Conservation (phyloP, 2,113 vertebrate genomes). For the Synodontis membranacea region DNA sequence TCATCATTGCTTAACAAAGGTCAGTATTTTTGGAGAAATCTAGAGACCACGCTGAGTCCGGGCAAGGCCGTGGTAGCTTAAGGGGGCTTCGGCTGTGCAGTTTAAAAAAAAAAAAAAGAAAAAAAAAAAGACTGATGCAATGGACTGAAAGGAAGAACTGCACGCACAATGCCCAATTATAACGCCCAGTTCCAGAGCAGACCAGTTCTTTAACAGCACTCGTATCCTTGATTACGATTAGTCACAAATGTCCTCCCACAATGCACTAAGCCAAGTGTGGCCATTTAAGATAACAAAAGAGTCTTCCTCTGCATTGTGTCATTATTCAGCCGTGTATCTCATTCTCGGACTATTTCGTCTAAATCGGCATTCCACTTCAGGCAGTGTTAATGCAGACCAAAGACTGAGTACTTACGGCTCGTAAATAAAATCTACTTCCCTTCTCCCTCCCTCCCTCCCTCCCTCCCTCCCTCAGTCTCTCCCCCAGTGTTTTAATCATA, state of each 20-base stretch:
- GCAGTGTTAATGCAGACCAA: slow-evolving; percentile 1
- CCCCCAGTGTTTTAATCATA: slow-evolving; percentile 66
- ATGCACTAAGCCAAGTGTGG: slow-evolving; percentile 48
- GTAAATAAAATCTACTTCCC: slow-evolving; percentile 43
- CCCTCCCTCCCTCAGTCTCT: slow-evolving; percentile 39
- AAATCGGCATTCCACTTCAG: slow-evolving; percentile 41
- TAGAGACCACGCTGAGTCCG: not conserved
- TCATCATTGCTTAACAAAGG: slow-evolving; percentile 9
- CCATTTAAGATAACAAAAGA: slow-evolving; percentile 50
- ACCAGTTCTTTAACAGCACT: slow-evolving; percentile 60
- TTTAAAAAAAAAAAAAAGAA: not conserved
- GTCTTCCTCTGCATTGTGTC: slow-evolving; percentile 34
- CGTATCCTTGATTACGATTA: slow-evolving; percentile 63
- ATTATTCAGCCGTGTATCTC: slow-evolving; percentile 47
- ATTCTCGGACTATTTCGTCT: not conserved
- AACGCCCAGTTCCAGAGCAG: slow-evolving; percentile 63
- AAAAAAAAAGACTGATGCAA: slow-evolving; percentile 23
- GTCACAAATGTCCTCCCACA: slow-evolving; percentile 54
- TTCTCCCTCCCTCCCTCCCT: slow-evolving; percentile 15
- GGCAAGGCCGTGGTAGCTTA: not conserved
- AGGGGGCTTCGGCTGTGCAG: slow-evolving; percentile 58
- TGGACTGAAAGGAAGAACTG: slow-evolving; percentile 59
- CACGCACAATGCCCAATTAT: slow-evolving; percentile 65
- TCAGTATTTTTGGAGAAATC: slow-evolving; percentile 6
- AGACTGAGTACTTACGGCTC: slow-evolving; percentile 16